A percentile compares a stretch with the other conserved stretches of the same genome.
Evolutionary conservation across 2,888 invertebrate species (phyloP).

Genomic region (Pecten maximus): DNA sequence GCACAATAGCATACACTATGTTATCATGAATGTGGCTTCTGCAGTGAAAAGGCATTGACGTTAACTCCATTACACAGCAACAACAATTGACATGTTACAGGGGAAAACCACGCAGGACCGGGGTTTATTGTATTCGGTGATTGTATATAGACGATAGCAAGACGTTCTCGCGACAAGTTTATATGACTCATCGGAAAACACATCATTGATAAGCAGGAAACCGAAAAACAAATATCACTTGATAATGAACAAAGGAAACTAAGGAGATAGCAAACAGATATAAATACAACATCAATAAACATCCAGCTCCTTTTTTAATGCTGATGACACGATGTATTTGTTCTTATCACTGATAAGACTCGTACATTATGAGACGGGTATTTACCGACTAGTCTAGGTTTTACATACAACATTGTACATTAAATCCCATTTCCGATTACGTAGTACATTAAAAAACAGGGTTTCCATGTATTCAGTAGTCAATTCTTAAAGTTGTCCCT

Average conservation of each 20-base stretch:
- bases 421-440: background rate
- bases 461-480: too few relatives aligned
- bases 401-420: background rate
- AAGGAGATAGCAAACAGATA: background rate
- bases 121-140: background rate
- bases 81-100: background rate
- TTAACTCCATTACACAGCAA: background rate
- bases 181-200: background rate
- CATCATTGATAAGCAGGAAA: background rate
- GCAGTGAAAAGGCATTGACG: background rate
- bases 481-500: too few relatives aligned
- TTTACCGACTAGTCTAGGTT: background rate
- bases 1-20: background rate
- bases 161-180: background rate
- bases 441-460: too few relatives aligned
- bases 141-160: background rate
- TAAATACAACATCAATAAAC: background rate
- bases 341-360: too few relatives aligned
- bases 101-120: background rate
- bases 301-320: background rate
- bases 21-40: background rate
- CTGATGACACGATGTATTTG: background rate
- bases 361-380: background rate
- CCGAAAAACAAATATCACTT: slow-evolving; percentile 9
- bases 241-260: background rate